Evolutionary conservation across 2,888 invertebrate species (phyloP).

Genomic region (Chrysopilus asiliformis): DNA sequence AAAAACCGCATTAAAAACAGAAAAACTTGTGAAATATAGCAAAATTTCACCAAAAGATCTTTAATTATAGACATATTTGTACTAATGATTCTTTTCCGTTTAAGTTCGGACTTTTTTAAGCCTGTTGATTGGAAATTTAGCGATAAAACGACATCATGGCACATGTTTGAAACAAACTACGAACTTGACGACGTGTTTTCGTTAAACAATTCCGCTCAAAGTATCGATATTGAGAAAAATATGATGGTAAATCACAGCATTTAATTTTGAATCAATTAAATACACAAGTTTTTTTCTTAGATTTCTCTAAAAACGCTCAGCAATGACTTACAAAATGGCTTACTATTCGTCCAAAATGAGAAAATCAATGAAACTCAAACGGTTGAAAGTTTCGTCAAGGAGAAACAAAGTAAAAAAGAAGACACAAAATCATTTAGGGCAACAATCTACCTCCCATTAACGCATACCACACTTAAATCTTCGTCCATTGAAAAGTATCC

Average conservation of each 20-base stretch:
- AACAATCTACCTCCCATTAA: slow-evolving; percentile 55
- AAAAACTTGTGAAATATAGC: neutral
- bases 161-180: slow-evolving; percentile 58
- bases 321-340: slow-evolving; percentile 38
- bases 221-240: slow-evolving; percentile 31
- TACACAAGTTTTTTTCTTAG: slow-evolving; percentile 5
- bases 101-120: slow-evolving; percentile 41
- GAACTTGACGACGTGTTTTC: slow-evolving; percentile 64
- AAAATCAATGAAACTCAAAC: slow-evolving; percentile 47
- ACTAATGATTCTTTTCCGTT: slow-evolving; percentile 14
- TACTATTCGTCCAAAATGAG: slow-evolving; percentile 63
- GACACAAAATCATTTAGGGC: slow-evolving; percentile 35
- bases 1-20: too few species aligned
- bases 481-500: slow-evolving; percentile 8
- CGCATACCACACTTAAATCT: slow-evolving; percentile 34
- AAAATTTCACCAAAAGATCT: neutral
- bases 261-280: neutral
- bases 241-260: slow-evolving; percentile 20
- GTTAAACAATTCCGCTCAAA: slow-evolving; percentile 41
- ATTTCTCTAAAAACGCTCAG: slow-evolving; percentile 44
- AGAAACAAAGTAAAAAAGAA: slow-evolving; percentile 36
- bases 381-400: slow-evolving; percentile 49
- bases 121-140: slow-evolving; percentile 68
- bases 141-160: slow-evolving; percentile 57
- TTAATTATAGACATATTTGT: neutral